Evolutionary conservation across 2,113 vertebrate species (phyloP), one percentile per base, ranked within the genome.

Genomic region (Marcusenius ussheri): DNA sequence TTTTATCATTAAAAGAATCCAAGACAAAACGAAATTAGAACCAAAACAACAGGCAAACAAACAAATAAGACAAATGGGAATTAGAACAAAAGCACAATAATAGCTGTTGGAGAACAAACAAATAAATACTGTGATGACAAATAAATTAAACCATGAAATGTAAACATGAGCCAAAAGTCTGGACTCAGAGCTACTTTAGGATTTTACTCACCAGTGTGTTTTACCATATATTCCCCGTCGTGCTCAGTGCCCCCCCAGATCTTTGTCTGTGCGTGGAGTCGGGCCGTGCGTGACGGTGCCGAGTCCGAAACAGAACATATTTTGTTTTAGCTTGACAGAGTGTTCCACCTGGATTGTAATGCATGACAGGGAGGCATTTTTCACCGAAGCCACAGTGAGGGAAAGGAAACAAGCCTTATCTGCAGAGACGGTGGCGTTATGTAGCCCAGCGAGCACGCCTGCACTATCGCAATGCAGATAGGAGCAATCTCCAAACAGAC

Each of bases 401-500:
- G 51, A 51, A 84, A 56, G 77, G 50, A 17, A 35, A 21, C 53
- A 42, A 8, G 51, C 51, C 89, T 89, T 89, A 89, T 89, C 88
- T 39, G 88, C 47, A 10, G 70, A 47, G 50, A 50, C 46, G 2
- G 66, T 3, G 88, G 47, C 35, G 8, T 83, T 56, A 35, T 92
- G 89, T 92, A 93, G 91, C 87, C 56, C 39, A 8, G 47, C n/a
- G 5, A 83, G 88, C 91, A 90, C 90, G 56, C 90, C 90, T 90
- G 92, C 89, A 56, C 87, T 85, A 91, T 58, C 50, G 17, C 89
- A 88, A 49, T 5, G 86, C 91, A 92, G 93, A 94, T 94, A 93
- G 92, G 88, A 89, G 92, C 91, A 93, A 93, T 95, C 93, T 93
- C 91, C 92, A 91, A 93, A 93, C 70, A 84, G 89, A 90, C 89